Evolutionary conservation across 2,888 invertebrate genomes (phyloP).

Genomic region (Leptinotarsa haldemani): DNA sequence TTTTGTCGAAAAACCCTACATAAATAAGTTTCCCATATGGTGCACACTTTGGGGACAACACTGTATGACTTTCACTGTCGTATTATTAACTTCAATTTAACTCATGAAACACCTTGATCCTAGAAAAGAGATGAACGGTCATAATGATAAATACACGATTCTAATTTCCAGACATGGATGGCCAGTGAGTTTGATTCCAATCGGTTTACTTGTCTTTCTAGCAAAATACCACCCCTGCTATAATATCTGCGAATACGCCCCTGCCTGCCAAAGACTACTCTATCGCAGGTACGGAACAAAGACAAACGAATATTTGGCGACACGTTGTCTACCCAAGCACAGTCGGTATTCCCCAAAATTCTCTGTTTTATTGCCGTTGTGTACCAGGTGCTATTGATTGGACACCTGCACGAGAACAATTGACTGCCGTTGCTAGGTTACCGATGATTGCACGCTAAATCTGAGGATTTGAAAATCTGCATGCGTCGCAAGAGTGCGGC

Average conservation of each 20-base stretch:
- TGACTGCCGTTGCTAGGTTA: conserved; percentile 64
- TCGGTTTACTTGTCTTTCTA: background rate
- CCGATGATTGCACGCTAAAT: conserved; percentile 64
- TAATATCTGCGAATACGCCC: conserved; percentile 19
- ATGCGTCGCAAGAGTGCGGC: conserved; percentile 56
- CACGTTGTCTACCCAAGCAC: conserved; percentile 58
- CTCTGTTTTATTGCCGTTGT: conserved; percentile 49
- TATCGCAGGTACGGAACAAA: conserved; percentile 29
- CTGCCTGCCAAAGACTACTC: conserved; percentile 35
- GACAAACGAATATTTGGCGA: conserved; percentile 53
- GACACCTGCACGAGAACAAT: conserved; percentile 66
- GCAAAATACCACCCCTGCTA: background rate
- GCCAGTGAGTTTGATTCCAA: too few relatives aligned
- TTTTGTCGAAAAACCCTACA: too few relatives aligned
- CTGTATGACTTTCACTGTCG: too few relatives aligned
- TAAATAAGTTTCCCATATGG: too few relatives aligned
- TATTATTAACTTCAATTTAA: too few relatives aligned
- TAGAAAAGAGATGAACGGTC: too few relatives aligned
- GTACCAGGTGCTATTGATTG: conserved; percentile 66
- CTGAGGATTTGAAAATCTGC: conserved; percentile 65
- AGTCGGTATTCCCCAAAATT: conserved; percentile 60
- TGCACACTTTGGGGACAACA: too few relatives aligned
- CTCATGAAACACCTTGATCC: too few relatives aligned
- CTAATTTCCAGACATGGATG: too few relatives aligned
- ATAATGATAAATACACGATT: too few relatives aligned